Base-by-base conservation (phyloP, 2,888 invertebrate genomes). In the Gnatocerus cornutus region DNA sequence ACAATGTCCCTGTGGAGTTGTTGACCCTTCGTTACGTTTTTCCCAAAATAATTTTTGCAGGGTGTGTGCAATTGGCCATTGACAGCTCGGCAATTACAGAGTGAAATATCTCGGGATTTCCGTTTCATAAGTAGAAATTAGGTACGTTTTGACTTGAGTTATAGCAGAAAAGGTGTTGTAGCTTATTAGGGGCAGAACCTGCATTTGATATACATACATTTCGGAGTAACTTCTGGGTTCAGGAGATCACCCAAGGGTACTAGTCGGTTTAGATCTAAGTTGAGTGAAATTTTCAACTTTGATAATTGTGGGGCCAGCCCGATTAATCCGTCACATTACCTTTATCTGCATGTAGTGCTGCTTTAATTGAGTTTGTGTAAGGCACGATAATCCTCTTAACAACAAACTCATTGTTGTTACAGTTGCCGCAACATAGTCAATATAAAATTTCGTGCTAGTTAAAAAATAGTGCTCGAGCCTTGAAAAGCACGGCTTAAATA, bases 61-160 rank as follows among this genome's bases (percentile, higher is more conserved):
- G 45, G 43, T 37, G 52, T 53, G 63, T 30, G 41, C 45, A 52
- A 62, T 62, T 56, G 56, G 8, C 48, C 69, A 68, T 71, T 65
- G 68, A 68, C 68, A 69, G 68, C 55, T 33, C 59, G 8, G 43
- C 58, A 66, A 62, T 68, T 68, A 65, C 68, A 55, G 21, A 65
- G 41, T 74, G 77, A 76, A 75, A 75, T 76, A 76, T 74, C 72
- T 73, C 71, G 72, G 74, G 75, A 76, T 76, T 75, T 77, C 74
- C 77, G 74, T 63, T 73, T 71, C 68, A 73, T 72, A 74, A 77
- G 76, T 76, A 76, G 76, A 78, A 79, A 79, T 79, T 79, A 77
- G 77, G 75, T 71, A 76, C 75, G 72, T 75, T 74, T 74, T 71
- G 73, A 67, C 71, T 74, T 77, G 78, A 80, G 75, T 79, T 80